Evolutionary conservation across 2,888 invertebrate species (phyloP).

Genomic region (Perizoma flavofasciatum): DNA sequence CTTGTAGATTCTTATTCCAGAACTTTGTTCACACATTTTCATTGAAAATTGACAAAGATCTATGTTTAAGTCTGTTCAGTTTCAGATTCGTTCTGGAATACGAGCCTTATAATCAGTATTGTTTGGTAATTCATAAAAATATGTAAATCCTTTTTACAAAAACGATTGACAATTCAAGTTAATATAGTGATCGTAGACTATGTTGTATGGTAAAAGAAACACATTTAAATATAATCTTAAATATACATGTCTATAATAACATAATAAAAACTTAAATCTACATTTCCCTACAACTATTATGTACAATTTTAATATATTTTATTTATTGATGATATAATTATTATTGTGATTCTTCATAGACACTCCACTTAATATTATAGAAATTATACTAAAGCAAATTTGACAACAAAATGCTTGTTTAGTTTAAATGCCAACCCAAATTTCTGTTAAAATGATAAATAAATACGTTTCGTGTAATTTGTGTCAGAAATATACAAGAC

Average conservation of each 20-base stretch:
- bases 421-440: slow-evolving; percentile 20
- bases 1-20: too few species aligned
- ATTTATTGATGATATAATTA: slow-evolving; percentile 50
- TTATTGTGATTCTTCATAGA: slow-evolving; percentile 52
- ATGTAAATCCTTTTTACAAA: too few species aligned
- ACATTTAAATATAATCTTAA: slow-evolving; percentile 73
- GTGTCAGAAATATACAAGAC: background rate
- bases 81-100: too few species aligned
- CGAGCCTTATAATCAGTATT: too few species aligned
- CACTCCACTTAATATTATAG: slow-evolving; percentile 24
- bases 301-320: slow-evolving; percentile 63
- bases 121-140: too few species aligned
- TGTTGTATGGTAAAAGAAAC: slow-evolving; percentile 72
- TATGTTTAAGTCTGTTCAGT: too few species aligned
- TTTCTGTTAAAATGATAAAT: slow-evolving; percentile 2
- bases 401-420: slow-evolving; percentile 20
- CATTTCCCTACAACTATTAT: slow-evolving; percentile 61
- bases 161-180: background rate
- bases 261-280: slow-evolving; percentile 64
- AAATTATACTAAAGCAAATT: slow-evolving; percentile 24
- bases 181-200: slow-evolving; percentile 31
- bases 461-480: slow-evolving; percentile 1
- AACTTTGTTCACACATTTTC: too few species aligned
- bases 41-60: too few species aligned
- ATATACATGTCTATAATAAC: slow-evolving; percentile 69